A percentile compares a stretch with the other conserved stretches of the same genome.
phyloP scores from a whole-genome alignment of 2,113 vertebrate species.

The Antechinus stuartii region DNA sequence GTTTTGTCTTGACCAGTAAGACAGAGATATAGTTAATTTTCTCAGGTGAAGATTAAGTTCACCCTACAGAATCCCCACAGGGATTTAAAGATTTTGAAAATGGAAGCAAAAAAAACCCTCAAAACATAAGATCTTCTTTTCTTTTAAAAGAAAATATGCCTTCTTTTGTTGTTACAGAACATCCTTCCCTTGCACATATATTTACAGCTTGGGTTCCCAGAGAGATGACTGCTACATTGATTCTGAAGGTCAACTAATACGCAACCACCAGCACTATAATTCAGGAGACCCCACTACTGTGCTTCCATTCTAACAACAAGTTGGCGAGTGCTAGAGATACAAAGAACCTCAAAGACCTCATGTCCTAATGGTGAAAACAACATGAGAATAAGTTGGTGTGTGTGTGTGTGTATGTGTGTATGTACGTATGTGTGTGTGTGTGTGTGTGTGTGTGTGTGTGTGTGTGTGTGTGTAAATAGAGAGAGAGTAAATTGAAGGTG shows the following conservation, averaged over 20 bases:
- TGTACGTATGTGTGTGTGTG: too few species aligned
- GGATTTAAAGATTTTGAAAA: not conserved
- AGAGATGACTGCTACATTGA: not conserved
- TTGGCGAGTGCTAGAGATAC: not conserved
- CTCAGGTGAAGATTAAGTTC: not conserved
- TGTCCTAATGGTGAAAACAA: not conserved
- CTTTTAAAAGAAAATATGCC: not conserved
- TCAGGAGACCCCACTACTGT: not conserved
- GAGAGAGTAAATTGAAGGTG: not conserved
- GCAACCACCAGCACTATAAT: not conserved
- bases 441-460: too few species aligned
- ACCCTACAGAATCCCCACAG: not conserved
- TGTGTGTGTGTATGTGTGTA: not conserved
- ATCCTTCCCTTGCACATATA: not conserved
- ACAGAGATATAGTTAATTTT: not conserved
- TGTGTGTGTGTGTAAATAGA: too few species aligned
- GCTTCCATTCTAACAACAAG: not conserved
- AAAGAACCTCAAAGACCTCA: not conserved
- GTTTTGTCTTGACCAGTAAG: not conserved
- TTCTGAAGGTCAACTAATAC: not conserved
- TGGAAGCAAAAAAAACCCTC: not conserved
- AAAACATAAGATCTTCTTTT: too few species aligned
- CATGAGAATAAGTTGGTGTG: not conserved
- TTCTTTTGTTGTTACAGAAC: not conserved
- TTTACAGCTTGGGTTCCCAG: not conserved